Evolutionary conservation across 2,797 vertebrate genomes (phyloP).

Genomic region (Eurystomus glaucurus): DNA sequence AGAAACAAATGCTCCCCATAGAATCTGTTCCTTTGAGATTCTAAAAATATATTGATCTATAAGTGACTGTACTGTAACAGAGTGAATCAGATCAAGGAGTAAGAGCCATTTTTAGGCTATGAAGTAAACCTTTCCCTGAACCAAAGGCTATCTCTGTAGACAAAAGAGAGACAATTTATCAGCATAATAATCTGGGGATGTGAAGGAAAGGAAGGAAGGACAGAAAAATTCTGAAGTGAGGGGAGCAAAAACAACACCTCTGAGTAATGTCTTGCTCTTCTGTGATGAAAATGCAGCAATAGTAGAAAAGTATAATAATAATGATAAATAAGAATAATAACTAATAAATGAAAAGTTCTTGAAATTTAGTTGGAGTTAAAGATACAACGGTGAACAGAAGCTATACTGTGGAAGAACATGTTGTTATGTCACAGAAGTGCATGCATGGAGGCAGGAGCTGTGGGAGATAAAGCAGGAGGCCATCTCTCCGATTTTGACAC

Average conservation of each 20-base stretch:
- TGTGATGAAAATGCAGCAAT: not conserved
- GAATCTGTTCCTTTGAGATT: slow-evolving; percentile 71
- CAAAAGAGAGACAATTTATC: slow-evolving; percentile 34
- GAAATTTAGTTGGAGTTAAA: not conserved
- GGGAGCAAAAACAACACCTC: not conserved
- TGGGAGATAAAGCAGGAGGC: rapidly evolving
- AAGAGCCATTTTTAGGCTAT: slow-evolving; percentile 77
- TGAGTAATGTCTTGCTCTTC: not conserved
- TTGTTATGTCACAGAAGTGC: too few relatives aligned
- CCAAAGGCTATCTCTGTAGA: slow-evolving; percentile 38
- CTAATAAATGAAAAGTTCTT: not conserved
- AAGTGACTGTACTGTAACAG: slow-evolving; percentile 71
- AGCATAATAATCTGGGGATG: not conserved
- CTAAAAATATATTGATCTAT: slow-evolving; percentile 79
- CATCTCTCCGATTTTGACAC: not conserved
- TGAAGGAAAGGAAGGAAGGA: not conserved
- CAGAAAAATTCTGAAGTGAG: not conserved
- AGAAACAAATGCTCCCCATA: slow-evolving; percentile 67
- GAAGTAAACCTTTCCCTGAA: slow-evolving; percentile 61
- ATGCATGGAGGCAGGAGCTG: not conserved
- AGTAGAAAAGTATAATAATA: not conserved
- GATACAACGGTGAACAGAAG: not conserved
- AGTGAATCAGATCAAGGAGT: slow-evolving; percentile 77
- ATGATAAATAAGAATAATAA: not conserved
- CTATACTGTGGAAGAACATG: not conserved